Evolutionary conservation across 2,113 vertebrate species (phyloP), one percentile per base, ranked within the genome.

Genomic region (Sinocyclocheilus grahami): DNA sequence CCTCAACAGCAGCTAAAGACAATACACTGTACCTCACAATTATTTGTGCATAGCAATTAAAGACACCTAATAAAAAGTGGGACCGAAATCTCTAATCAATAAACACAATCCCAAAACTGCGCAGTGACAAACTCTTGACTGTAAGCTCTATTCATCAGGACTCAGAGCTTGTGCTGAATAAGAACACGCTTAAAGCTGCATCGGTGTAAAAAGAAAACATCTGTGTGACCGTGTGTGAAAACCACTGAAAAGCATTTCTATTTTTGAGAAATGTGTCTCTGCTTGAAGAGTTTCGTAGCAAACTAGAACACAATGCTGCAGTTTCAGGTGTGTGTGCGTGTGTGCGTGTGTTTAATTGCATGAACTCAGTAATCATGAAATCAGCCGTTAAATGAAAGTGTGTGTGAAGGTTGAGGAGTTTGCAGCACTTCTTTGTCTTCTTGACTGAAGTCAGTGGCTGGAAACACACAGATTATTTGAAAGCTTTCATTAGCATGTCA

Each of bases 401-500:
- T 65, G 18, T 42, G 71, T 6, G 37, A 74, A 74, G 71, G 37
- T 39, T 74, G 69, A 22, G 18, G 33, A 72, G 71, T 72, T 72
- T 72, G 9, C 69, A 42, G 69, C 69, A 42, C 18, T 74, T 74
- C 71, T 74, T 74, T 74, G 71, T 74, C 71, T 74, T 72, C 69
- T 22, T n/a, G 20, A 42, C 71, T 74, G 53, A 72, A 60, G 27
- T 87, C 53, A 63, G 39, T 39, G n/a, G 58, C 14, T 87, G 77
- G 39, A 74, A 87, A 85, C 9, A 81, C 22, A 33, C 11, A n/a
- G 42, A 33, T 33, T 39, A 63, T 87, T 85, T 81, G 27, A 75
- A 87, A 87, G 71, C 53, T 55, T 85, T 85, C 69, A 84, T 77
- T 85, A 85, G 33, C 33, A 65, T 81, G 39, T 60, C 77, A 85